Evolutionary conservation across 2,888 invertebrate species (phyloP), one percentile per base, ranked within the genome.

Genomic region (Gerris lacustris): DNA sequence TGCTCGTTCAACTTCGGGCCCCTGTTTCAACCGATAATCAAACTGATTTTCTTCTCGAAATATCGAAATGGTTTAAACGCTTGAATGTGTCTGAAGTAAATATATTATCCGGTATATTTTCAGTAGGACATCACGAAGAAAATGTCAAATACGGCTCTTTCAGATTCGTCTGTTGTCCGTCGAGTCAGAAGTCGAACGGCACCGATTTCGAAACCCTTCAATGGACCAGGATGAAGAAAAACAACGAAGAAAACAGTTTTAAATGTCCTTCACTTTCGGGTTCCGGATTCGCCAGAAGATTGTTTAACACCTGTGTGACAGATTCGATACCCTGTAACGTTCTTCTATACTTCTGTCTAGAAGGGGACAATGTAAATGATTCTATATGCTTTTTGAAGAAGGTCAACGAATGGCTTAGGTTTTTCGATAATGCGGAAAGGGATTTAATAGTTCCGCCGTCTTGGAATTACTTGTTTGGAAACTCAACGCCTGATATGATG

Each of bases 401-500:
- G 55, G 44, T 70, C 9, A 74, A 73, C 69, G 67, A 69, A 17
- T 74, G 72, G 67, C 70, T 74, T 9, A 45, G 63, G 15, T 47
- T 72, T 5, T 63, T 72, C 6, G 63, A 70, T 6, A 68, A 69
- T 45, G 67, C 70, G 55, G 63, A 15, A 6, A 71, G 66, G 43
- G 67, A 72, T 15, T 66, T 74, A 63, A 66, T 70, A n/a, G 64
- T 69, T 55, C 74, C 74, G 1, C 72, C 73, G n/a, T 74, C 74
- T 11, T 74, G 74, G 74, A 74, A 74, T 18, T 74, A 69, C 45
- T 69, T 74, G 45, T 74, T 73, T 69, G 74, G 74, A 6, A 74
- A 73, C 47, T 68, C 72, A 44, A 47, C 70, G 43, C 74, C 73
- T 44, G 66, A 63, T 63, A 67, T 69, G 55, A 68, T 74, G 63